phyloP scores from a whole-genome alignment of 2,888 invertebrate species.

The Cacoxenus indagator region DNA sequence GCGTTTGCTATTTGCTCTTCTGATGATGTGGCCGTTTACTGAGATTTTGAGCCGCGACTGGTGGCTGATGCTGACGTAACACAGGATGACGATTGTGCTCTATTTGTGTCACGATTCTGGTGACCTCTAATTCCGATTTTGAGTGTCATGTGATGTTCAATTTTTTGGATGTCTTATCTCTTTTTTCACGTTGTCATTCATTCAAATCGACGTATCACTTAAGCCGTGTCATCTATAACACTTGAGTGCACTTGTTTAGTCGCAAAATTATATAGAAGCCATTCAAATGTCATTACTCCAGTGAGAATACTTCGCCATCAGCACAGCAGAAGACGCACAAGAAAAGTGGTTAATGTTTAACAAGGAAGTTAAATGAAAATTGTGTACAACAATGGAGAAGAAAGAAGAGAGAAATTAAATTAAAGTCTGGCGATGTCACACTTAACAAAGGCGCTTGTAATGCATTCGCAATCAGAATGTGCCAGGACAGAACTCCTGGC shows the following conservation, averaged over 20 bases:
- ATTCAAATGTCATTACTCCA: background rate
- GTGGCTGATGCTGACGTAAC: background rate
- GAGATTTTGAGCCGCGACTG: background rate
- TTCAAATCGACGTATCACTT: background rate
- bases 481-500: too few species aligned
- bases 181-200: background rate
- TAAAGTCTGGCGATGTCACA: background rate
- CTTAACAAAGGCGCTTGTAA: background rate
- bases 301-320: background rate
- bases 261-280: background rate
- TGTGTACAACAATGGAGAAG: background rate
- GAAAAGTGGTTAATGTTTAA: background rate
- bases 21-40: background rate
- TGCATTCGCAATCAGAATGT: background rate
- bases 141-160: background rate
- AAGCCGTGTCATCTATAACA: background rate
- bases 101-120: background rate
- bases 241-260: background rate
- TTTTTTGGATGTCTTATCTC: background rate
- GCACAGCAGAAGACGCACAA: background rate
- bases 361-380: background rate
- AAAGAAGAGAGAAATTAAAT: background rate
- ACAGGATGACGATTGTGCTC: too few species aligned
- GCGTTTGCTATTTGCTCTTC: too few species aligned
- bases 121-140: background rate